These are phyloP conservation scores for Cliona cf. orientalis DNA, from an alignment of 37 sponge, comb jelly and placozoan species.

Conservation along the genomic window DNA sequence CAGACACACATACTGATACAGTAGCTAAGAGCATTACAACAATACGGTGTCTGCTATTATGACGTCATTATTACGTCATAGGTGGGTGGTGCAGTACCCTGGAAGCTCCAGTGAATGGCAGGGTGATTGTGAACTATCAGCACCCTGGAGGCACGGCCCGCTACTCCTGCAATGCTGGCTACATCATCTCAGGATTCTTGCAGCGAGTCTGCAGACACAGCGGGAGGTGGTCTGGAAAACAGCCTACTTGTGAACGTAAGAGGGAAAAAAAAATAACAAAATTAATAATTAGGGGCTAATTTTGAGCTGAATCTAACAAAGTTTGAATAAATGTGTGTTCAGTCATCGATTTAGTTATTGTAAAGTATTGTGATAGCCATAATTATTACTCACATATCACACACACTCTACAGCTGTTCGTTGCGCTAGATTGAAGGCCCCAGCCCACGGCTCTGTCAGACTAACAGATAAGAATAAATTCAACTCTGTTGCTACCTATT, in stretches of 20 bases:
- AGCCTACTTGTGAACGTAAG: slow-evolving; percentile 53
- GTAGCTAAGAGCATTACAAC: no score
- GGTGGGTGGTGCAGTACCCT: slow-evolving; percentile 15
- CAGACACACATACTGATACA: no score
- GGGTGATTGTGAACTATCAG: slow-evolving; percentile 1
- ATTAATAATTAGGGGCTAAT: no score
- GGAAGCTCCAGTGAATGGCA: slow-evolving; percentile 10
- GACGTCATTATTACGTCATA: no score
- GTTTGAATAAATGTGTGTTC: not conserved
- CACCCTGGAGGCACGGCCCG: slow-evolving; percentile 13
- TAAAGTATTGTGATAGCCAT: not conserved
- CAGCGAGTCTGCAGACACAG: not conserved
- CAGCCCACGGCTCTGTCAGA: slow-evolving; percentile 4
- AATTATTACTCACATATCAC: no score
- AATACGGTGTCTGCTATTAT: no score
- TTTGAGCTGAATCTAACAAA: not conserved
- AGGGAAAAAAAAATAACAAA: no score
- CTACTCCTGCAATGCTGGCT: slow-evolving; percentile 55
- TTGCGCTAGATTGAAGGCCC: slow-evolving; percentile 10
- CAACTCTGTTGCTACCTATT: slow-evolving; percentile 39
- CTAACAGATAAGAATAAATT: not conserved
- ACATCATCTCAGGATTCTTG: slow-evolving; percentile 19
- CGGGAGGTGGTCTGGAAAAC: slow-evolving; percentile 16
- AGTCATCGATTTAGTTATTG: not conserved
- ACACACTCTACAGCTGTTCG: slow-evolving; percentile 7